Percentiles rank a stretch among this genome's conserved stretches.
These are phyloP conservation scores for Catharus fuscescens DNA, from an alignment of 2,113 vertebrate genomes.

Conservation along the genomic window DNA sequence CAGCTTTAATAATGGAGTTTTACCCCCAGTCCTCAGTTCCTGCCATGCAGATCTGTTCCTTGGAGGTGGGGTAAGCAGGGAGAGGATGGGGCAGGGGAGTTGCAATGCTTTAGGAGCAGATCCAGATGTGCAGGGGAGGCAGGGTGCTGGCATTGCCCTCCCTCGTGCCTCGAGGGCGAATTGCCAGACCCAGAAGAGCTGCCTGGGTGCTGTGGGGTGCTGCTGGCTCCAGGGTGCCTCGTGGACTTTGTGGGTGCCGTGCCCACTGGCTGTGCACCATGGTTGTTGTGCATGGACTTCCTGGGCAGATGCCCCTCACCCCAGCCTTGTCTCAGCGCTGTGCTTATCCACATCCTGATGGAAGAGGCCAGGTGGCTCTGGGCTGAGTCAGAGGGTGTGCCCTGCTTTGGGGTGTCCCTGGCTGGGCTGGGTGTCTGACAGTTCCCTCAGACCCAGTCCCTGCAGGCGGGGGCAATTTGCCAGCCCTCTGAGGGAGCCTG, in stretches of 20 bases:
- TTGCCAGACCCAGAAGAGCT: not conserved
- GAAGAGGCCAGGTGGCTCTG: not conserved
- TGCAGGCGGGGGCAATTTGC: rapidly evolving
- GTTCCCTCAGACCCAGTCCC: not conserved
- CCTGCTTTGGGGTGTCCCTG: not conserved
- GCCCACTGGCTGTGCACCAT: rapidly evolving
- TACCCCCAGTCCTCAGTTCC: not conserved
- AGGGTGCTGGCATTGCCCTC: not conserved
- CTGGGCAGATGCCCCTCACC: rapidly evolving
- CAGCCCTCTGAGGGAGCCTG: not conserved
- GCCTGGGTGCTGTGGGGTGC: not conserved
- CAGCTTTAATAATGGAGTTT: not conserved
- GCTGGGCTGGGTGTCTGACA: not conserved
- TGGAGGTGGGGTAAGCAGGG: rapidly evolving
- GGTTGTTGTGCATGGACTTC: not conserved
- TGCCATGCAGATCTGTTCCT: not conserved
- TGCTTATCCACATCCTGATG: rapidly evolving
- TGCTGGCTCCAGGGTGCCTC: not conserved
- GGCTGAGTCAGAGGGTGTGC: not conserved
- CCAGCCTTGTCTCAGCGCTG: not conserved
- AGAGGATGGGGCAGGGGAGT: not conserved
- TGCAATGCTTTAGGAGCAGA: not conserved
- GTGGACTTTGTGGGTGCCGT: not conserved
- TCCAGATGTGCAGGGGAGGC: not conserved
- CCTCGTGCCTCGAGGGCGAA: not conserved